Evolutionary conservation across 2,113 vertebrate genomes (phyloP), one percentile per base, ranked within the genome.

Genomic region (Malurus elegans): DNA sequence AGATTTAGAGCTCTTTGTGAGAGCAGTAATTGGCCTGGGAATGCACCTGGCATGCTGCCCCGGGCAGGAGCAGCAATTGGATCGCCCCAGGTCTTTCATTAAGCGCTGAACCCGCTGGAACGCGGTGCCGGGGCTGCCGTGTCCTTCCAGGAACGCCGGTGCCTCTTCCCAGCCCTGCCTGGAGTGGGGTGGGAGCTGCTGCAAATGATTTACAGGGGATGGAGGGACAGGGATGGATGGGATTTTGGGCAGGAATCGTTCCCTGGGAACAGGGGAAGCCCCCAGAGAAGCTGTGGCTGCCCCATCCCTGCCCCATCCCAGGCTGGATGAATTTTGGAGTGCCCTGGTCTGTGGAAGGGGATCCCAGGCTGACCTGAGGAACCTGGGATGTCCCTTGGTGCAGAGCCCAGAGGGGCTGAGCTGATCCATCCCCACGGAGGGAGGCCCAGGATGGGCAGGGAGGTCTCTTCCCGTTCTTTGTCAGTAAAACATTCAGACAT

Each of bases 1-100:
- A 97, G 96, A 95, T 98, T 97, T 92, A 95, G 96, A 97, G 91
- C 47, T 31, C 88, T 97, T 91, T 88, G 83, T 90, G 91, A 93
- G 91, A 96, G 81, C 85, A 93, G 31, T 91, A 97, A 97, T 95
- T 97, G 97, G 95, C 95, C 96, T 96, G 93, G 93, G 96, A 97
- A 70, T 90, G 72, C 12, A 96, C 84, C 86, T 98, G 97, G 96
- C 96, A 93, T 61, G 36, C 48, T 97, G 96, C 67, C 70, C 88
- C 85, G 34, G 70, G 61, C 87, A 97, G 90, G 80, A 93, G 72
- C 81, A 86, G 38, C 65, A 82, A 88, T 92, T 79, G 86, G 61
- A 67, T 93, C 90, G 92, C 90, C 86, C 40, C 42, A 90, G 86
- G 91, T 81, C 70, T 92, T 95, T 86, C 75, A 76, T 94, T 94